Conservation (phyloP, 2,797 vertebrate species). For the Huso huso region DNA sequence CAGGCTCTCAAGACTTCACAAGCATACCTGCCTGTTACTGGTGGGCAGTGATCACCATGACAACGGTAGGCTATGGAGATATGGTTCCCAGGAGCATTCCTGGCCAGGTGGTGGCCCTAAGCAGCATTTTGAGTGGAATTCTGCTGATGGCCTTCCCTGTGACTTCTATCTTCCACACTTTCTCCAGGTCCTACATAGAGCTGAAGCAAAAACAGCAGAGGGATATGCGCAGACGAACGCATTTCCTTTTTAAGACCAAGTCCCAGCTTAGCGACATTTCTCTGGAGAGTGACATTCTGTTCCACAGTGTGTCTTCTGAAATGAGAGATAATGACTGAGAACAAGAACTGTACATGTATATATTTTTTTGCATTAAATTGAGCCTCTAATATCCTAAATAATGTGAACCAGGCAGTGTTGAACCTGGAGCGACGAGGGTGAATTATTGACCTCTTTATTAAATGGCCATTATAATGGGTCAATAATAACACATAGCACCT, state of each 20-base stretch:
- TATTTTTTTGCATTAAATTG: no score
- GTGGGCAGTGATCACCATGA: slow-evolving; percentile 99
- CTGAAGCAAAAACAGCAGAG: slow-evolving; percentile 94
- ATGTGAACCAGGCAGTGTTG: no score
- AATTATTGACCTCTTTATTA: no score
- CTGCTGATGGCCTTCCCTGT: slow-evolving; percentile 98
- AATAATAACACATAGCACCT: no score
- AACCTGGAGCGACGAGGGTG: no score
- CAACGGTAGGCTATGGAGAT: slow-evolving; percentile 94
- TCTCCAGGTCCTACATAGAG: slow-evolving; percentile 91
- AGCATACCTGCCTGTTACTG: slow-evolving; percentile 97
- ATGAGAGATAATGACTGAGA: slow-evolving; percentile 47
- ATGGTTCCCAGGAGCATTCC: slow-evolving; percentile 96
- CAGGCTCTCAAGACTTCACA: slow-evolving; percentile 81
- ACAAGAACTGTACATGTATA: no score
- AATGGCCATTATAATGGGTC: no score
- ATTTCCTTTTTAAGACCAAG: slow-evolving; percentile 83
- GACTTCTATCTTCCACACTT: slow-evolving; percentile 98
- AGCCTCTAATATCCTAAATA: no score
- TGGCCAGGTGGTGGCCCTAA: slow-evolving; percentile 94
- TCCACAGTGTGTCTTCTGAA: slow-evolving; percentile 66
- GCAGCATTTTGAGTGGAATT: slow-evolving; percentile 97
- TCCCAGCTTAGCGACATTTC: slow-evolving; percentile 73
- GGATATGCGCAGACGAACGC: slow-evolving; percentile 78
- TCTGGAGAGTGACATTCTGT: slow-evolving; percentile 73